Conservation (phyloP, 2,113 vertebrate genomes). For the Ophthalmolycus amberensis region DNA sequence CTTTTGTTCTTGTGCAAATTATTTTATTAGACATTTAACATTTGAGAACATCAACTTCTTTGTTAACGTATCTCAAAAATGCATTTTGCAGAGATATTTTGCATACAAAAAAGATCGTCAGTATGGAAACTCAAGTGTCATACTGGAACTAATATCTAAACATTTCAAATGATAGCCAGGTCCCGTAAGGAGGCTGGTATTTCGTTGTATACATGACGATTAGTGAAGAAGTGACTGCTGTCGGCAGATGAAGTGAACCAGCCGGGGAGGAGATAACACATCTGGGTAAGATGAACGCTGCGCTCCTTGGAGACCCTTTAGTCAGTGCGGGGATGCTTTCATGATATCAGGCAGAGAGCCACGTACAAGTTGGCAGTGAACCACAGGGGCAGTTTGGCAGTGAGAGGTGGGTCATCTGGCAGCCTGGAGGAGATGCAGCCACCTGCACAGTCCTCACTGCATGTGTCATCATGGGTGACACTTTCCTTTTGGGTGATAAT, state of each 20-base stretch:
- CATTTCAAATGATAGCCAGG: not conserved
- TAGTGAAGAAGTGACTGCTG: not conserved
- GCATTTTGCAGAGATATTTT: too few relatives aligned
- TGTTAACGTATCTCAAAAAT: too few relatives aligned
- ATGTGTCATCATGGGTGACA: slow-evolving; percentile 1
- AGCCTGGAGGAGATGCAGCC: not conserved
- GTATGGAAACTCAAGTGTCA: not conserved
- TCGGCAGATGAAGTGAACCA: slow-evolving; percentile 6
- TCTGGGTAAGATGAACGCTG: slow-evolving; percentile 30
- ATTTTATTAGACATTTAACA: not conserved
- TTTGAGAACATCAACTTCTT: too few relatives aligned
- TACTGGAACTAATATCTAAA: too few relatives aligned
- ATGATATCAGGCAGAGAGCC: slow-evolving; percentile 35
- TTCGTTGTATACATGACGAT: not conserved
- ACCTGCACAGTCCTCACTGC: not conserved
- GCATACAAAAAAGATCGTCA: not conserved
- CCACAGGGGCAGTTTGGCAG: slow-evolving; percentile 20
- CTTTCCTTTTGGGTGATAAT: not conserved
- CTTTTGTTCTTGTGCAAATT: not conserved
- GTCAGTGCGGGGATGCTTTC: slow-evolving; percentile 30
- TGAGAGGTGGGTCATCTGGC: slow-evolving; percentile 11
- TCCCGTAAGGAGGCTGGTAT: not conserved
- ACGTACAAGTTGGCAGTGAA: slow-evolving; percentile 32
- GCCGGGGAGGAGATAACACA: slow-evolving; percentile 29
- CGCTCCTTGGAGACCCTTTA: slow-evolving; percentile 37